Conservation (phyloP, 2,113 vertebrate genomes). For the Antigone vipio region DNA sequence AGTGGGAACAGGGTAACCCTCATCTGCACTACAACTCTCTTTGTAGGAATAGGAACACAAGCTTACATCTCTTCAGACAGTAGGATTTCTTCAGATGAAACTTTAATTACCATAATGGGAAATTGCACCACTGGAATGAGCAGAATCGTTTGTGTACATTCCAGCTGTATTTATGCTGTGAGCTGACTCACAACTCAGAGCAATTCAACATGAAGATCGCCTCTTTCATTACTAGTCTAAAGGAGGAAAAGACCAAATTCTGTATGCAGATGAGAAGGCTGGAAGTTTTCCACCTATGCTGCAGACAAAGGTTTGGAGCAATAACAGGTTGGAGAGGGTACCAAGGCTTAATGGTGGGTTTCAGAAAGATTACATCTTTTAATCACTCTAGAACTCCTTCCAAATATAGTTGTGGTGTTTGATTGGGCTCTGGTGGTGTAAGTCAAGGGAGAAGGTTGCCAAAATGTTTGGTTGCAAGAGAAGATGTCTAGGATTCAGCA, state of each 20-base stretch:
- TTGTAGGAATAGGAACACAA: background rate
- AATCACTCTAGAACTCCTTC: background rate
- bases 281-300: background rate
- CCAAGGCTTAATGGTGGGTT: background rate
- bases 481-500: background rate
- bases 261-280: background rate
- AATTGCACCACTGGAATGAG: slow-evolving; percentile 55
- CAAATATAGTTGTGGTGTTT: background rate
- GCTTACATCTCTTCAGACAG: background rate
- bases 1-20: background rate
- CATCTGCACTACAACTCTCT: background rate
- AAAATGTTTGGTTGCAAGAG: background rate
- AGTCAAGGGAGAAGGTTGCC: background rate
- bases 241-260: background rate
- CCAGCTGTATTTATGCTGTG: slow-evolving; percentile 49
- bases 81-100: background rate
- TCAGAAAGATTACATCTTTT: background rate
- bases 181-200: slow-evolving; percentile 31
- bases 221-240: background rate
- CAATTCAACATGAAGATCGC: background rate
- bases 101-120: slow-evolving; percentile 53
- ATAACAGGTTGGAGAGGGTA: background rate
- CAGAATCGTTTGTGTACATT: background rate
- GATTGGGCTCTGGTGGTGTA: accelerated
- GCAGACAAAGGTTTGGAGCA: background rate